These are phyloP conservation scores for Agrochola litura DNA, from an alignment of 2,888 invertebrate species.

Conservation along the genomic window DNA sequence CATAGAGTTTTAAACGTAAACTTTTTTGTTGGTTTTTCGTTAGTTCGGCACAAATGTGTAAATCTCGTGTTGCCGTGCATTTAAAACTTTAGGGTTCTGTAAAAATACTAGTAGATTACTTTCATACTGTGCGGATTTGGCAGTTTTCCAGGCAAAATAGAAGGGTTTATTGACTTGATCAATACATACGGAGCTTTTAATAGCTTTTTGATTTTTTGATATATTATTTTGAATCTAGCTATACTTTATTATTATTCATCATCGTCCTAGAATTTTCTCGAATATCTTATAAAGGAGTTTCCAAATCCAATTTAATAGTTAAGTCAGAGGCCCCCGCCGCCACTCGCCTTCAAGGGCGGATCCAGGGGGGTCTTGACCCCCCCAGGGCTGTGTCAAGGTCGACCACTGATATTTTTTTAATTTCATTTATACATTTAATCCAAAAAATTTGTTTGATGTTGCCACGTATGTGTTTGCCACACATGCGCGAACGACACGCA, in stretches of 20 bases:
- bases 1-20: conserved; percentile 49
- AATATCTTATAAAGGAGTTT: background rate
- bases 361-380: too few species aligned
- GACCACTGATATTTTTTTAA: too few species aligned
- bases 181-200: conserved; percentile 14
- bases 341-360: too few species aligned
- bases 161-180: conserved; percentile 5
- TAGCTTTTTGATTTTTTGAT: background rate
- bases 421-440: too few species aligned
- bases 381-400: too few species aligned
- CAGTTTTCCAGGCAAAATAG: conserved; percentile 11
- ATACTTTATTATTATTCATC: background rate
- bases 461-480: too few species aligned
- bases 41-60: conserved; percentile 41
- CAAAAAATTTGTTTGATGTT: too few species aligned
- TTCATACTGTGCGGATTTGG: conserved; percentile 11
- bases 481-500: too few species aligned
- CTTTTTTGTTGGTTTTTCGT: conserved; percentile 48
- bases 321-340: background rate
- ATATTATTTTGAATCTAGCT: background rate
- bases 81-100: conserved; percentile 28
- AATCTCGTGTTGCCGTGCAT: conserved; percentile 46
- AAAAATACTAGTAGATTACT: conserved; percentile 25
- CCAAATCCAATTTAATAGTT: background rate
- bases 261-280: background rate